Evolutionary conservation across 2,113 vertebrate species (phyloP), one percentile per base, ranked within the genome.

Genomic region (Quiscalus mexicanus): DNA sequence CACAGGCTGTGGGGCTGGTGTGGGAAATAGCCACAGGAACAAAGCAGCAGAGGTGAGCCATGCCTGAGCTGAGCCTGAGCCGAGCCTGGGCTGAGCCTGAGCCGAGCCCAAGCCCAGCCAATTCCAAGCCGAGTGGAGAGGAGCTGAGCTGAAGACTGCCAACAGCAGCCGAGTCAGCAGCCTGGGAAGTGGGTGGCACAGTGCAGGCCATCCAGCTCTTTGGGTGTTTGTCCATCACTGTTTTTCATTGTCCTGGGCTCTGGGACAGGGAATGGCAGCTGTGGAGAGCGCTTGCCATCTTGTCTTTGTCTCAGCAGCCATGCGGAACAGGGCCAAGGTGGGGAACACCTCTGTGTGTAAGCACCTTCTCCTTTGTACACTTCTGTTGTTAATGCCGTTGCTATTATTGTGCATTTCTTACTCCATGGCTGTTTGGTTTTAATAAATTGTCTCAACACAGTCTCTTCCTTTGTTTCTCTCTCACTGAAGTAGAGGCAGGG

Each of bases 131-230:
- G 1, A n/a, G 24, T 6, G 15, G 10, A 49, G 42, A 24, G 20
- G 42, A 42, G 16, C 70, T 0, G 0, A 58, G 35, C 52, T 42
- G 24, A 23, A 58, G 30, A 9, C 8, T n/a, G 52, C 35, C 1
- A 0, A 17, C 12, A 6, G 6, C 52, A 31, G 3, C 22, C 0
- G 1, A 33, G 39, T 47, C 49, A 55, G 39, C 41, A 63, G 42
- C 35, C 21, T 13, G 2, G 21, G 44, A 21, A 21, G 25, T 11
- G 60, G 9, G 31, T 58, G 70, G 44, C 9, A 25, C 44, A 30
- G 1, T 17, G 60, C 52, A 42, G 30, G 21, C 0, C 1, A 14
- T 42, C 21, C 8, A 11, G 52, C 62, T n/a, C 52, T 42, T 30
- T 25, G 11, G 13, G 17, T 35, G 35, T 35, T 76, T 59, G 71